These are phyloP conservation scores for Solea senegalensis DNA, from an alignment of 2,113 vertebrate species.

Conservation along the genomic window DNA sequence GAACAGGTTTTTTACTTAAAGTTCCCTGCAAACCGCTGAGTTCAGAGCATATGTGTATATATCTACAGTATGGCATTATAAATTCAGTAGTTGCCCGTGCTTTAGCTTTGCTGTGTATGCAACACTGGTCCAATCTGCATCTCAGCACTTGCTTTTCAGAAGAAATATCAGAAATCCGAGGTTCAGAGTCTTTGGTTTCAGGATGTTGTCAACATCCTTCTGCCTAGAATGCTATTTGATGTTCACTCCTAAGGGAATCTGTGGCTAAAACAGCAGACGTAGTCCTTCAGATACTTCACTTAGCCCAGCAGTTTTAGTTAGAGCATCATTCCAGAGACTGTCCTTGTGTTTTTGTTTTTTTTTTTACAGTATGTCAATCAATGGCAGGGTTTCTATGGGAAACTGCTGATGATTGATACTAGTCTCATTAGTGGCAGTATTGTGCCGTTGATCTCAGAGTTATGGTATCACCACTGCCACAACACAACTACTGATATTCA, in stretches of 20 bases:
- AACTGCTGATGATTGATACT: slow-evolving; percentile 57
- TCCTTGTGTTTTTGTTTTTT: slow-evolving; percentile 11
- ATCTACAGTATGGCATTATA: slow-evolving; percentile 61
- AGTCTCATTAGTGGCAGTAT: slow-evolving; percentile 33
- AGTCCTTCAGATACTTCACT: slow-evolving; percentile 59
- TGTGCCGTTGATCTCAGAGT: slow-evolving; percentile 36
- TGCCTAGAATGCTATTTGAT: slow-evolving; percentile 70
- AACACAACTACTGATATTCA: not conserved
- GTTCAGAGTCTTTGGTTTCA: slow-evolving; percentile 68
- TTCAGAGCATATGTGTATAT: slow-evolving; percentile 18
- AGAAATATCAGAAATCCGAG: slow-evolving; percentile 67
- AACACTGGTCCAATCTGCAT: slow-evolving; percentile 55
- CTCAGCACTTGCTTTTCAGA: slow-evolving; percentile 55
- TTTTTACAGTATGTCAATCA: slow-evolving; percentile 47
- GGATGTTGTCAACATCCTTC: slow-evolving; percentile 63
- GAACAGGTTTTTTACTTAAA: slow-evolving; percentile 3
- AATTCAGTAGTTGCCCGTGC: slow-evolving; percentile 64
- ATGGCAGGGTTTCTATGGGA: slow-evolving; percentile 48
- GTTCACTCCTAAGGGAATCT: slow-evolving; percentile 59
- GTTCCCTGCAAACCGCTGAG: slow-evolving; percentile 40
- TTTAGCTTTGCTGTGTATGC: slow-evolving; percentile 68
- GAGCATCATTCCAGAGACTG: slow-evolving; percentile 54
- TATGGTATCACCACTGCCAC: not conserved
- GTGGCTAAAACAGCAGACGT: slow-evolving; percentile 65
- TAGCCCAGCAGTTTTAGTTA: slow-evolving; percentile 58